A percentile compares a stretch with the other conserved stretches of the same genome.
Conservation (phyloP, 1,140 invertebrate genomes). For the Latrodectus geometricus region DNA sequence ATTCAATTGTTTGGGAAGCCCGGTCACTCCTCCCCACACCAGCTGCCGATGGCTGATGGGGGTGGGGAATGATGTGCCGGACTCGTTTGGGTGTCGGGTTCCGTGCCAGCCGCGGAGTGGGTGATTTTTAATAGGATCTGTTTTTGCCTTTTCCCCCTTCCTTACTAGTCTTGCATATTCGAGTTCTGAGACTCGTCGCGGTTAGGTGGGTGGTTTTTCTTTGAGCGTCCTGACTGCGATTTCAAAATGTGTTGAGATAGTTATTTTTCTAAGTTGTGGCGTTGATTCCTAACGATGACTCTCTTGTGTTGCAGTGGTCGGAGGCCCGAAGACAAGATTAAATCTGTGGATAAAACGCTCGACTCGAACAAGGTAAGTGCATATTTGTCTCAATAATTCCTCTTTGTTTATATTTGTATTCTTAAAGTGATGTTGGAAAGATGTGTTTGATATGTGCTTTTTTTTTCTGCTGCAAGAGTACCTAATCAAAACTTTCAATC, state of each 20-base stretch:
- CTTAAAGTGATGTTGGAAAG: not conserved
- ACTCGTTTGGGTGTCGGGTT: not conserved
- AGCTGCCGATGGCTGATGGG: not conserved
- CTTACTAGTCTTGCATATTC: not conserved
- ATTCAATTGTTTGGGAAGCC: no score
- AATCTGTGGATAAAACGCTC: not conserved
- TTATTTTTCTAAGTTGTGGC: not conserved
- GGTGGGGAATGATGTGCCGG: not conserved
- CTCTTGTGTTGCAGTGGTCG: constrained; percentile 59
- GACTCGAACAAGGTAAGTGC: constrained; percentile 48
- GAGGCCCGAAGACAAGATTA: constrained; percentile 41
- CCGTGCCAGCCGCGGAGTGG: constrained; percentile 11
- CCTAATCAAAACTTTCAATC: no score
- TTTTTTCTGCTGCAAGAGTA: no score
- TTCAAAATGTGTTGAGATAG: not conserved
- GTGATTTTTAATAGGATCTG: constrained; percentile 49
- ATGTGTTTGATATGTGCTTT: no score
- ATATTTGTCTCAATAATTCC: not conserved
- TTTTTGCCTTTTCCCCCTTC: constrained; percentile 4
- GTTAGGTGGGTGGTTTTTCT: not conserved
- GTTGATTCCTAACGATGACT: constrained; percentile 29
- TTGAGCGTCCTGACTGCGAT: no score
- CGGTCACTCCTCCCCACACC: not conserved
- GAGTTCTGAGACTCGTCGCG: not conserved
- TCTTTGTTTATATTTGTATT: not conserved